These are phyloP conservation scores for Phanerotoma sp. DNA, from an alignment of 2,888 invertebrate species.

Conservation along the genomic window DNA sequence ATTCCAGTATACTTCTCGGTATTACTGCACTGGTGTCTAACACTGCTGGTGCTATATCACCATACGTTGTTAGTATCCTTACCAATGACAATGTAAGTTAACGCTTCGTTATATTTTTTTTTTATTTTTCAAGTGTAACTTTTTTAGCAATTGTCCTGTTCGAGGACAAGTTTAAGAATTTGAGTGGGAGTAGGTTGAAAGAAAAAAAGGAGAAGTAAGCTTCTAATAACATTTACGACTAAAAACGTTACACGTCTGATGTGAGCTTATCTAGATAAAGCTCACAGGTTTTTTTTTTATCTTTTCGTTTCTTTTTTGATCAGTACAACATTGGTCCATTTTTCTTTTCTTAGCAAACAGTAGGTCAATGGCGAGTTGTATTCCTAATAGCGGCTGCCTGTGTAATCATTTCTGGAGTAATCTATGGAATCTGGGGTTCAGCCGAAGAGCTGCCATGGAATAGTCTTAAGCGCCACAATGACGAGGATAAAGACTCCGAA, in stretches of 20 bases:
- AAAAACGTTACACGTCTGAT: no score
- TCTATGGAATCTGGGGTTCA: slow-evolving; percentile 46
- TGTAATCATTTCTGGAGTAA: slow-evolving; percentile 38
- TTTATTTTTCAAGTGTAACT: no score
- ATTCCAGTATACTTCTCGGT: slow-evolving; percentile 63
- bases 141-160: no score
- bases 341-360: slow-evolving; percentile 53
- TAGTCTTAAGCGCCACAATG: slow-evolving; percentile 10
- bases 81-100: slow-evolving; percentile 66
- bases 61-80: slow-evolving; percentile 64
- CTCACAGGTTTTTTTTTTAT: no score
- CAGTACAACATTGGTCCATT: neutral
- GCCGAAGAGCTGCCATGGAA: slow-evolving; percentile 53
- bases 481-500: slow-evolving; percentile 35
- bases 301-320: neutral
- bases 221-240: no score
- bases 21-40: slow-evolving; percentile 63
- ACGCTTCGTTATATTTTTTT: neutral
- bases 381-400: slow-evolving; percentile 50
- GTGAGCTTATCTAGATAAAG: no score
- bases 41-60: slow-evolving; percentile 65
- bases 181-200: no score
- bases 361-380: slow-evolving; percentile 51
- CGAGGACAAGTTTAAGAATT: no score
- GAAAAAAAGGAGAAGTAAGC: no score